phyloP scores from a whole-genome alignment of 2,113 vertebrate genomes.

The Pelobates fuscus region DNA sequence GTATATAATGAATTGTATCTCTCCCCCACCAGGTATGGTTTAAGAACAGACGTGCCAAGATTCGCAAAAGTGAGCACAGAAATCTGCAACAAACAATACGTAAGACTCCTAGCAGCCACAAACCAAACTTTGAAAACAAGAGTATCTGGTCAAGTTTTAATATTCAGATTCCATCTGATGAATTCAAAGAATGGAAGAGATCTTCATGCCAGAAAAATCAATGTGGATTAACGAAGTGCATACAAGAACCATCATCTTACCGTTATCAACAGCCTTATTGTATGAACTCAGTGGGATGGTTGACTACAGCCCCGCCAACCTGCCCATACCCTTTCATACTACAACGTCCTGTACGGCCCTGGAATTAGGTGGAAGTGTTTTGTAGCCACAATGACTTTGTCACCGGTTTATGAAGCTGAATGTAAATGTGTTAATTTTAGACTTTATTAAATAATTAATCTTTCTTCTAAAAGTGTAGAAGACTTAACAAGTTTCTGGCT shows the following conservation, averaged over 20 bases:
- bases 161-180: neutral
- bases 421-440: no score
- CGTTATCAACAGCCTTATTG: neutral
- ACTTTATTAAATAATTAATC: no score
- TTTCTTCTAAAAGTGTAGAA: no score
- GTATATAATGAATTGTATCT: no score
- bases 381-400: no score
- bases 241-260: neutral
- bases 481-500: no score
- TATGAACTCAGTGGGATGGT: neutral
- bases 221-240: no score
- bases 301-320: neutral
- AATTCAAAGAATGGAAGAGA: neutral
- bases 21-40: slow-evolving; percentile 73
- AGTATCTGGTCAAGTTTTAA: neutral
- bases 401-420: no score
- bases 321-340: neutral
- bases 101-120: slow-evolving; percentile 10
- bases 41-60: slow-evolving; percentile 81
- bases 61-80: slow-evolving; percentile 69
- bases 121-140: slow-evolving; percentile 42
- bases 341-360: neutral
- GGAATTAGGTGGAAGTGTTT: neutral
- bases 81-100: slow-evolving; percentile 6
- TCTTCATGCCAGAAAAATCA: neutral